These are phyloP conservation scores for Stegophylla sp. DNA, from an alignment of 2,888 invertebrate species.

Conservation along the genomic window DNA sequence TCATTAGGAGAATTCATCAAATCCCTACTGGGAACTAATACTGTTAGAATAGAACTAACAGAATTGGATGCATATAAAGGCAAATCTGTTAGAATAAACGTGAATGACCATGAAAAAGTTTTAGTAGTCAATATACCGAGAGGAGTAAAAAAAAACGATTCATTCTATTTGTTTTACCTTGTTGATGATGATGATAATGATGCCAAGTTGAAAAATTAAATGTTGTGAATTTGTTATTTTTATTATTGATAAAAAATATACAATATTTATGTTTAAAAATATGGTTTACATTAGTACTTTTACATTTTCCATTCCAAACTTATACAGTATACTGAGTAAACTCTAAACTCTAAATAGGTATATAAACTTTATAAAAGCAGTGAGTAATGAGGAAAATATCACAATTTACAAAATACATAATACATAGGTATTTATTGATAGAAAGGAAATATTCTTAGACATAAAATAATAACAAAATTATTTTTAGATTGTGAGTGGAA, in stretches of 20 bases:
- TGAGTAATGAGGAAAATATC: no score
- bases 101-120: conserved; percentile 42
- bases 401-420: no score
- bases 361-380: no score
- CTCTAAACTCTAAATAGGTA: no score
- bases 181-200: not conserved
- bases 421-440: no score
- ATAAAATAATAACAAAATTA: no score
- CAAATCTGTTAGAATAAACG: conserved; percentile 38
- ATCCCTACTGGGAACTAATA: not conserved
- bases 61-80: conserved; percentile 43
- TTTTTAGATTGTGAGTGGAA: no score
- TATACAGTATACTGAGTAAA: no score
- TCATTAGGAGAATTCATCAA: not conserved
- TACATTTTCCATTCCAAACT: not conserved
- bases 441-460: no score
- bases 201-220: not conserved
- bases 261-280: not conserved
- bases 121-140: conserved; percentile 35
- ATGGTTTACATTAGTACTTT: not conserved
- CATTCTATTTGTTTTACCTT: conserved; percentile 43
- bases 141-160: conserved; percentile 27
- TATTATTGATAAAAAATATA: not conserved
- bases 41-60: conserved; percentile 22
- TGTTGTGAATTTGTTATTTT: not conserved